phyloP scores from a whole-genome alignment of 92 coral and sea anemone species.

The Siderastrea siderea region DNA sequence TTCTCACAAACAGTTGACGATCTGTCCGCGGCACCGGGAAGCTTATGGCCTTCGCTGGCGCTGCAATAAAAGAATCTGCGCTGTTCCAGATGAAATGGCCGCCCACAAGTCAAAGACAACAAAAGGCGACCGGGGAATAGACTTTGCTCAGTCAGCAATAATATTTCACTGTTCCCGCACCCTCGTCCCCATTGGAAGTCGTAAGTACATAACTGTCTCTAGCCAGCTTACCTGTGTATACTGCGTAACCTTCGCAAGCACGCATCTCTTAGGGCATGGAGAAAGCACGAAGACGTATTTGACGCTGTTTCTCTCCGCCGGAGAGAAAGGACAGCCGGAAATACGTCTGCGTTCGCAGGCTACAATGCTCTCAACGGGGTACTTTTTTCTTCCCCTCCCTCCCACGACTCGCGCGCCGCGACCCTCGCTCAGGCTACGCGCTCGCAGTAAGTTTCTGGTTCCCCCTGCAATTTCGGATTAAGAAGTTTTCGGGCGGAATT shows the following conservation, averaged over 20 bases:
- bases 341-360: too few relatives aligned
- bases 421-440: too few relatives aligned
- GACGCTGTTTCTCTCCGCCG: too few relatives aligned
- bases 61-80: slow-evolving; percentile 22
- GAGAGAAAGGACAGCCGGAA: too few relatives aligned
- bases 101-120: slow-evolving; percentile 33
- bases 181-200: slow-evolving; percentile 57
- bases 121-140: slow-evolving; percentile 56
- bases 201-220: slow-evolving; percentile 15
- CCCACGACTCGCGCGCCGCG: too few relatives aligned
- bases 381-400: too few relatives aligned
- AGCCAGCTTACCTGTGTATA: too few relatives aligned
- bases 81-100: slow-evolving; percentile 32
- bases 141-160: slow-evolving; percentile 32
- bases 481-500: too few relatives aligned
- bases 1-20: slow-evolving; percentile 11
- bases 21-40: slow-evolving; percentile 44
- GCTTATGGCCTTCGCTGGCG: slow-evolving; percentile 52
- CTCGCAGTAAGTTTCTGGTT: not conserved
- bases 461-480: not conserved
- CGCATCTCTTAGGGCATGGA: too few relatives aligned
- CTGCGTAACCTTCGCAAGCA: too few relatives aligned
- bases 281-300: not conserved
- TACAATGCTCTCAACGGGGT: too few relatives aligned
- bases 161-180: slow-evolving; percentile 25